Conservation (phyloP, 2,113 vertebrate genomes). For the Megaceryle maxima region DNA sequence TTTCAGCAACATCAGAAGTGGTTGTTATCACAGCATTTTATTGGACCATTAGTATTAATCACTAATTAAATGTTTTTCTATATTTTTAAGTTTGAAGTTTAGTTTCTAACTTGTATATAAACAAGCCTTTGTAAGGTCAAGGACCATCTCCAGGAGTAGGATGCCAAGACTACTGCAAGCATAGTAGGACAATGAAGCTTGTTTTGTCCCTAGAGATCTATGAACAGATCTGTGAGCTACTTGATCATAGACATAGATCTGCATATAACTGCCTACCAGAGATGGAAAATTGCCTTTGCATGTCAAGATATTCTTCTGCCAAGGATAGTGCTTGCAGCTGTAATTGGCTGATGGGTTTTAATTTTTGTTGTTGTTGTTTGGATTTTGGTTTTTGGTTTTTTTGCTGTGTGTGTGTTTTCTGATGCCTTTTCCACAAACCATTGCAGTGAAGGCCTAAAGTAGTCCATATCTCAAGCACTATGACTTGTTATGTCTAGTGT, state of each 20-base stretch:
- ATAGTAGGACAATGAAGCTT: background rate
- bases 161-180: background rate
- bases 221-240: background rate
- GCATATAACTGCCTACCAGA: background rate
- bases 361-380: too few relatives aligned
- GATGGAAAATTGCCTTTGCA: background rate
- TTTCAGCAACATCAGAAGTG: background rate
- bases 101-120: background rate
- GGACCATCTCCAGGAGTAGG: background rate
- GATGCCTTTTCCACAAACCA: background rate
- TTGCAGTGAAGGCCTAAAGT: background rate
- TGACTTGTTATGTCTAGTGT: background rate
- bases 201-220: background rate
- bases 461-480: background rate
- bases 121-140: background rate
- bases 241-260: background rate
- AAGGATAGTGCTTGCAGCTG: background rate
- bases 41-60: background rate
- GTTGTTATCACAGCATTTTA: background rate
- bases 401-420: background rate
- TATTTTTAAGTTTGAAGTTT: background rate
- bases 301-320: background rate
- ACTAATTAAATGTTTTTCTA: background rate
- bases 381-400: too few relatives aligned
- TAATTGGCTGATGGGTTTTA: background rate